Evolutionary conservation across 2,888 invertebrate genomes (phyloP), one percentile per base, ranked within the genome.

Genomic region (Cerceris ruficornis): DNA sequence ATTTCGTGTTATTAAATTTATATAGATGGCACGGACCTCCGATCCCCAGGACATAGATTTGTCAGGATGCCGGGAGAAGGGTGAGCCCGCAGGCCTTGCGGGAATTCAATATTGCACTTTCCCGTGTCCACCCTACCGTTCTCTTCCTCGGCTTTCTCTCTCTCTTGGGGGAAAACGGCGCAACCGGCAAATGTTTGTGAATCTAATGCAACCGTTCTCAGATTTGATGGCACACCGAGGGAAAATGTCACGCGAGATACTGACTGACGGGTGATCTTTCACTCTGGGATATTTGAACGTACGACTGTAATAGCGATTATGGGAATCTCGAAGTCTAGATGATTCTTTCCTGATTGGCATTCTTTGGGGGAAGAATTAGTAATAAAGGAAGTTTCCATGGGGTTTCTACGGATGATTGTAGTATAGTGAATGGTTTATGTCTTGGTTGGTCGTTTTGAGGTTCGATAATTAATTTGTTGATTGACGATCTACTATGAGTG

Each of bases 1-100:
- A 87, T 87, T 87, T 83, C 80, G 75, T 77, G 84, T 89, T 89
- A 89, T 89, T 89, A 88, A 89, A 89, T 89, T 88, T 88, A 88
- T 89, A 88, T 86, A 85, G 83, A 85, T 77, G 78, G 77, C 82
- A 74, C 75, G 75, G 81, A 82, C 80, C 82, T 81, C 85, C 73
- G 82, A 82, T 80, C 84, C 80, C 71, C 80, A 74, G 77, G 74
- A 82, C 83, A 82, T 82, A 87, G 87, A 87, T 88, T 86, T 85
- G 85, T 88, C 86, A 77, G 75, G 72, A 46, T n/a, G 52, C 13
- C 41, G 39, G 81, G 78, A 72, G 75, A 62, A 66, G 60, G 61
- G 65, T 66, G 64, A 74, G 72, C 82, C 80, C 75, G 67, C 64
- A 73, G 69, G 80, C 75, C 82, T 80, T 73, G 80, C 80, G 83